Evolutionary conservation across 2,113 vertebrate genomes (phyloP).

Genomic region (Myrmecophaga tridactyla): DNA sequence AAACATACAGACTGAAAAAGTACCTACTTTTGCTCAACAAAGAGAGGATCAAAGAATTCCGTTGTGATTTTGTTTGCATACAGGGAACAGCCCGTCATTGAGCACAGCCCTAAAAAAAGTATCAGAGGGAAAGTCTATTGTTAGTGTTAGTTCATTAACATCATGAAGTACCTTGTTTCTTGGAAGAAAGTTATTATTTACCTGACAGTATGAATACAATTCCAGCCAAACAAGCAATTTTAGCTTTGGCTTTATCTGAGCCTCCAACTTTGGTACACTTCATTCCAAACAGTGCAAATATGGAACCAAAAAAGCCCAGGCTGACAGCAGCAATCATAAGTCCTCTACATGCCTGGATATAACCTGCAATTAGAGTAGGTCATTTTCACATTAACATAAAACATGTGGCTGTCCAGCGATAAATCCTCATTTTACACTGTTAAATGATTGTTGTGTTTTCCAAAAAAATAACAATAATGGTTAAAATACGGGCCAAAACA

Average conservation of each 20-base stretch:
- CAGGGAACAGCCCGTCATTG: constrained; percentile 93
- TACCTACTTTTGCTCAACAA: constrained; percentile 93
- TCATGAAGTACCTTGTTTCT: neutral
- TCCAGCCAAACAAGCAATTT: constrained; percentile 92
- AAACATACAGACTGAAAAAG: constrained; percentile 53
- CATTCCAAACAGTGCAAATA: constrained; percentile 96
- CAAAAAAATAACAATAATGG: neutral
- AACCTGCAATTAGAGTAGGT: constrained; percentile 84
- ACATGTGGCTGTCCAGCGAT: neutral
- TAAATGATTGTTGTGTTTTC: neutral
- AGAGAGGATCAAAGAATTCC: constrained; percentile 92
- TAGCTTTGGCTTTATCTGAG: constrained; percentile 90
- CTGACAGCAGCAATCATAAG: constrained; percentile 92
- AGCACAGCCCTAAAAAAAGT: constrained; percentile 88
- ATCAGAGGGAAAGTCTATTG: constrained; percentile 56
- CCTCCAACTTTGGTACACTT: constrained; percentile 98
- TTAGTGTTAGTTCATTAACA: constrained; percentile 38
- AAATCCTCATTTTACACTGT: neutral
- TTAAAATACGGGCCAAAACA: neutral
- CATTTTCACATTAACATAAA: constrained; percentile 8
- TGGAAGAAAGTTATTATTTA: constrained; percentile 79
- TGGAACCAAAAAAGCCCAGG: constrained; percentile 92
- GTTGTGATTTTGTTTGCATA: constrained; percentile 92
- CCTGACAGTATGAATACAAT: constrained; percentile 92
- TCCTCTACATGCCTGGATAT: constrained; percentile 93